Evolutionary conservation across 2,797 vertebrate species (phyloP).

Genomic region (Falco rusticolus): DNA sequence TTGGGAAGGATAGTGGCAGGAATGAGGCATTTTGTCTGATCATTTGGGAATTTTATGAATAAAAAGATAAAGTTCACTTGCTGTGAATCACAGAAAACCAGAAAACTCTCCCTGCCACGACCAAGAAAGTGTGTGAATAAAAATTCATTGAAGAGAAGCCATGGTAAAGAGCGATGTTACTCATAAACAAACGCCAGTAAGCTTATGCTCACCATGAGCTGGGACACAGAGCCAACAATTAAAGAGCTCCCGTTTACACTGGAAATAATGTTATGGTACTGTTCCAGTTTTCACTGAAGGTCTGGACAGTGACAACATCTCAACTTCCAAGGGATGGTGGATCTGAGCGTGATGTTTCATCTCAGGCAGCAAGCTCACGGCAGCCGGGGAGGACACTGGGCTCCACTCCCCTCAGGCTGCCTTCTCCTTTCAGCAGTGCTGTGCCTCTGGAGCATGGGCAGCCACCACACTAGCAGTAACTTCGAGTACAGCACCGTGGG

Average conservation of each 20-base stretch:
- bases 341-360: neutral
- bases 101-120: neutral
- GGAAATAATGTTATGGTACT: neutral
- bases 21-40: conserved; percentile 45
- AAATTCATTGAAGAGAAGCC: conserved; percentile 11
- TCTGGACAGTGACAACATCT: neutral
- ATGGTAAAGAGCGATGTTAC: neutral
- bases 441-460: neutral
- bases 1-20: conserved; percentile 28
- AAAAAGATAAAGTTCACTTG: conserved; percentile 45
- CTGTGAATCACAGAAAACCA: conserved; percentile 31
- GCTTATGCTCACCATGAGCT: neutral
- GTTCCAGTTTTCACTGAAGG: neutral
- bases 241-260: neutral
- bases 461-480: neutral
- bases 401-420: rapidly evolving
- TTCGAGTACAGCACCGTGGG: neutral
- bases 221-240: neutral
- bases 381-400: neutral
- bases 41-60: conserved; percentile 53
- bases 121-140: conserved; percentile 5
- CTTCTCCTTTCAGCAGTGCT: neutral
- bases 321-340: neutral
- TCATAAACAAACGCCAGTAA: neutral
- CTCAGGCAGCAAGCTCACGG: neutral